Percentiles rank a stretch among this genome's conserved stretches.
phyloP scores from a whole-genome alignment of 2,888 invertebrate genomes.

The Tenthredo amoena region DNA sequence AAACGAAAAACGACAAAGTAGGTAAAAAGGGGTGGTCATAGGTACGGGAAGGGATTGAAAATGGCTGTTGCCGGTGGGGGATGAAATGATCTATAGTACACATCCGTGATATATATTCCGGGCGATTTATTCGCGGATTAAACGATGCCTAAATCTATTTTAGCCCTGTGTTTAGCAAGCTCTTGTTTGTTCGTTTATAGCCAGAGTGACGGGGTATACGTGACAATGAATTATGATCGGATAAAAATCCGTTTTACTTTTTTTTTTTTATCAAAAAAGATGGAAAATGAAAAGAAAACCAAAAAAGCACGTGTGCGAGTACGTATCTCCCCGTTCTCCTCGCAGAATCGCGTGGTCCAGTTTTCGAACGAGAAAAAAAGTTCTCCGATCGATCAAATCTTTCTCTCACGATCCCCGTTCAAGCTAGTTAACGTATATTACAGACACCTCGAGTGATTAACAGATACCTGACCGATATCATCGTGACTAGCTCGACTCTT shows the following conservation, averaged over 20 bases:
- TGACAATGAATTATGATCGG: slow-evolving; percentile 43
- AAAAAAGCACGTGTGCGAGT: not conserved
- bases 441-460: not conserved
- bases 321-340: not conserved
- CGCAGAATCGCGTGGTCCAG: not conserved
- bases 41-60: slow-evolving; percentile 1
- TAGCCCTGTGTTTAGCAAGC: slow-evolving; percentile 16
- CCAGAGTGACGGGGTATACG: slow-evolving; percentile 15
- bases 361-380: not conserved
- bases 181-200: slow-evolving; percentile 36
- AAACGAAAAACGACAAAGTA: not conserved
- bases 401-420: not conserved
- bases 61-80: not conserved
- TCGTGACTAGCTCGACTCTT: not conserved
- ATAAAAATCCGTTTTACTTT: slow-evolving; percentile 27
- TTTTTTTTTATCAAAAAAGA: not conserved
- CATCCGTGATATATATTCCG: not conserved
- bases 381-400: not conserved
- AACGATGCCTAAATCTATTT: not conserved
- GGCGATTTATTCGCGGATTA: slow-evolving; percentile 48
- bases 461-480: not conserved
- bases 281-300: not conserved
- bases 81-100: slow-evolving; percentile 14
- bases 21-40: not conserved
- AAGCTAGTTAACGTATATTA: too few species aligned